phyloP scores from a whole-genome alignment of 2,888 invertebrate genomes.

The Hyalella azteca region DNA sequence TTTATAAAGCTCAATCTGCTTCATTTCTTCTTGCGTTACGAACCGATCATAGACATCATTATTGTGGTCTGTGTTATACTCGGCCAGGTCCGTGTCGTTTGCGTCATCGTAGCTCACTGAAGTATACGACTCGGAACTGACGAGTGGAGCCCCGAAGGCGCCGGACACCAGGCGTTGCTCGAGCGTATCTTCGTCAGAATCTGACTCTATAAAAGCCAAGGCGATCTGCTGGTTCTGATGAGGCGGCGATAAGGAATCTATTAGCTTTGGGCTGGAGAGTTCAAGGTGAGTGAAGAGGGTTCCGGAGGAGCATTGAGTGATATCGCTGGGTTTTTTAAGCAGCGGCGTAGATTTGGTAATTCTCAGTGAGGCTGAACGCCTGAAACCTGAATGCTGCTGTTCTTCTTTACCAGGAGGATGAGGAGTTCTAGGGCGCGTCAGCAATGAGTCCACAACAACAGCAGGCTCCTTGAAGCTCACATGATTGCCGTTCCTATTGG shows the following conservation, averaged over 20 bases:
- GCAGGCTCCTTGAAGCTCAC: slow-evolving; percentile 51
- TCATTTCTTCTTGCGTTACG: slow-evolving; percentile 38
- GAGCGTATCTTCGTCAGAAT: slow-evolving; percentile 52
- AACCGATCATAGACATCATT: slow-evolving; percentile 39
- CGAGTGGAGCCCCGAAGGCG: slow-evolving; percentile 53
- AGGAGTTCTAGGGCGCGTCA: neutral
- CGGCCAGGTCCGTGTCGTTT: slow-evolving; percentile 50
- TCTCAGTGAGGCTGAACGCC: neutral
- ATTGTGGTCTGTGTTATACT: slow-evolving; percentile 49
- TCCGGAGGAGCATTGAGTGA: slow-evolving; percentile 46
- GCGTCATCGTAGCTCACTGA: slow-evolving; percentile 47
- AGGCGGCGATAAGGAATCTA: neutral
- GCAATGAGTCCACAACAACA: neutral
- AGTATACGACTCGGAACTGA: slow-evolving; percentile 55
- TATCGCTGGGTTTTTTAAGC: neutral
- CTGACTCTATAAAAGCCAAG: slow-evolving; percentile 46
- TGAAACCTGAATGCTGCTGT: neutral
- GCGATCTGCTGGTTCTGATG: neutral
- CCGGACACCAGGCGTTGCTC: slow-evolving; percentile 49
- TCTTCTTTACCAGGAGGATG: neutral
- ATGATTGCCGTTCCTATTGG: slow-evolving; percentile 35
- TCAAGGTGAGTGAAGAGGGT: slow-evolving; percentile 53
- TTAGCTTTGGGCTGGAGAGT: neutral
- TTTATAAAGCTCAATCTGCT: neutral
- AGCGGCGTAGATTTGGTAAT: neutral